Evolutionary conservation across 1,140 invertebrate species (phyloP).

Genomic region (Drosophila ogumai): DNA sequence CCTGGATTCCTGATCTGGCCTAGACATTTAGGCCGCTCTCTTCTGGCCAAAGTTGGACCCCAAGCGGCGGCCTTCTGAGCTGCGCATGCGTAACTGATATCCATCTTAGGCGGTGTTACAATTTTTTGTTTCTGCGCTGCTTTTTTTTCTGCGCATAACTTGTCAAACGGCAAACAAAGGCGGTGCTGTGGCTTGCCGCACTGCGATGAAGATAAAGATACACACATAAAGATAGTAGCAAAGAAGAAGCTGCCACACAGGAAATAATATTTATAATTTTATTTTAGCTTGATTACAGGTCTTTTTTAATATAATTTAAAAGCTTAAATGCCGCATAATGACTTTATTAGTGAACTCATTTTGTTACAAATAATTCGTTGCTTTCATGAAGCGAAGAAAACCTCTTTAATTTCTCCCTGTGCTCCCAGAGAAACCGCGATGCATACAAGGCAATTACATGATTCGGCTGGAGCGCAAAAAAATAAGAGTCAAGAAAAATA

Average conservation of each 20-base stretch:
- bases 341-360: not conserved
- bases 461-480: slow-evolving; percentile 47
- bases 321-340: not conserved
- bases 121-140: slow-evolving; percentile 33
- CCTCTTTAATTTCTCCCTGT: not conserved
- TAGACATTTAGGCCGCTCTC: slow-evolving; percentile 36
- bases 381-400: no score
- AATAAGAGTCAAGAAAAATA: slow-evolving; percentile 27
- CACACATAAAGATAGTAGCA: slow-evolving; percentile 50
- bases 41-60: slow-evolving; percentile 34
- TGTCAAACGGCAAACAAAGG: slow-evolving; percentile 77
- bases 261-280: not conserved
- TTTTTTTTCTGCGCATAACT: slow-evolving; percentile 58
- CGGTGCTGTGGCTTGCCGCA: slow-evolving; percentile 25
- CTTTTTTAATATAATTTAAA: not conserved
- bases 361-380: not conserved
- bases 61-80: slow-evolving; percentile 30
- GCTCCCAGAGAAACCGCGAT: slow-evolving; percentile 6
- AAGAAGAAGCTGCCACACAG: slow-evolving; percentile 17
- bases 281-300: not conserved
- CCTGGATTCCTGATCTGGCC: slow-evolving; percentile 5
- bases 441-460: slow-evolving; percentile 69
- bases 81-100: slow-evolving; percentile 77
- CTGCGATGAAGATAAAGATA: slow-evolving; percentile 39
- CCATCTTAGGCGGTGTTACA: slow-evolving; percentile 76